Percentiles rank a stretch among this genome's conserved stretches.
phyloP scores from a whole-genome alignment of 2,888 invertebrate genomes.

The Cylloceria caligata region DNA sequence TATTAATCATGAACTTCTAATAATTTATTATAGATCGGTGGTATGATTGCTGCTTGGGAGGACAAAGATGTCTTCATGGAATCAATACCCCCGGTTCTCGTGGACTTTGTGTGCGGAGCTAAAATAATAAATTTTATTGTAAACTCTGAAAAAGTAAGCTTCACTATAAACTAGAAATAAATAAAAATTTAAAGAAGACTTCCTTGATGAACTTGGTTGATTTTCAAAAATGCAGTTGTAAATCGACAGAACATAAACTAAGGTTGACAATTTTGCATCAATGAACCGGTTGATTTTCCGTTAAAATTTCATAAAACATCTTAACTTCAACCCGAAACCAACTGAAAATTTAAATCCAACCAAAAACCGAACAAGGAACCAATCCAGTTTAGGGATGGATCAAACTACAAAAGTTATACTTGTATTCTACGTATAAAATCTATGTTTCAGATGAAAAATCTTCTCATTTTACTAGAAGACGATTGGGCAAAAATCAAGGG shows the following conservation, averaged over 20 bases:
- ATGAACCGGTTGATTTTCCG: background rate
- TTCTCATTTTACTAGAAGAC: constrained; percentile 61
- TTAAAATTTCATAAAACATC: background rate
- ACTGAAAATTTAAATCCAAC: too few species aligned
- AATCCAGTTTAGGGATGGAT: too few species aligned
- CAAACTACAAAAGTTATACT: background rate
- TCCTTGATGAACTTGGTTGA: too few species aligned
- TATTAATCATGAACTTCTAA: background rate
- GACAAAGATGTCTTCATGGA: constrained; percentile 69
- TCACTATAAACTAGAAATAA: background rate
- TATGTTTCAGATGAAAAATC: constrained; percentile 66
- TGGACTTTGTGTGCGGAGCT: constrained; percentile 63
- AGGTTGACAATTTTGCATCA: background rate
- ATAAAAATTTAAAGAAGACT: background rate
- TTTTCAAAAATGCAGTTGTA: too few species aligned
- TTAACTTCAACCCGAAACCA: too few species aligned
- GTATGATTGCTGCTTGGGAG: constrained; percentile 70
- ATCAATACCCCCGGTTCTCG: constrained; percentile 68
- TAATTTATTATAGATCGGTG: constrained; percentile 59
- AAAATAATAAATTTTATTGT: constrained; percentile 66
- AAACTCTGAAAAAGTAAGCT: constrained; percentile 64
- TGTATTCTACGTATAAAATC: background rate
- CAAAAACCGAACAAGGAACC: too few species aligned
- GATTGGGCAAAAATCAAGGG: constrained; percentile 65
- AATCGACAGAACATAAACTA: too few species aligned